Evolutionary conservation across 2,888 invertebrate genomes (phyloP).

Genomic region (Onchidella celtica): DNA sequence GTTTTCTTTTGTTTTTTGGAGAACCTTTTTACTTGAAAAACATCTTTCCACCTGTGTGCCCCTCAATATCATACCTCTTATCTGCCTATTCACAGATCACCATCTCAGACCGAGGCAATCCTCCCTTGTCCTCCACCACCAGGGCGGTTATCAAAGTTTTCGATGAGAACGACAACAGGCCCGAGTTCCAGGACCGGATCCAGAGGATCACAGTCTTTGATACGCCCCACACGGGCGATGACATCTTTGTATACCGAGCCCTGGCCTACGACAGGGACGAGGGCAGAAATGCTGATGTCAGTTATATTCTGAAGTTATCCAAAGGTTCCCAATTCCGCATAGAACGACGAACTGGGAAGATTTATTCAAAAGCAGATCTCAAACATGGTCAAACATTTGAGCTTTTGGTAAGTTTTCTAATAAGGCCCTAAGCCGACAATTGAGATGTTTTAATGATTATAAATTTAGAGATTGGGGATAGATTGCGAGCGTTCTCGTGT

Average conservation of each 20-base stretch:
- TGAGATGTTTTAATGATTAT: neutral
- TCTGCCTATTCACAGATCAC: too few species aligned
- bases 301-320: slow-evolving; percentile 84
- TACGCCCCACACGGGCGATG: slow-evolving; percentile 45
- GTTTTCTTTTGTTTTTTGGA: too few species aligned
- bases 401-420: slow-evolving; percentile 83
- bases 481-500: too few species aligned
- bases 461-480: neutral
- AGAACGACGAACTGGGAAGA: slow-evolving; percentile 89
- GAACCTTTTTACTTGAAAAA: too few species aligned
- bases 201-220: slow-evolving; percentile 59
- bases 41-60: too few species aligned
- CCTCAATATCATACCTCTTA: too few species aligned
- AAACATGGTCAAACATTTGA: slow-evolving; percentile 85
- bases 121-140: slow-evolving; percentile 87
- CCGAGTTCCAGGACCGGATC: slow-evolving; percentile 66
- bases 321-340: slow-evolving; percentile 86
- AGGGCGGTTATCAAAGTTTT: slow-evolving; percentile 81
- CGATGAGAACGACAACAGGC: slow-evolving; percentile 77
- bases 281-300: slow-evolving; percentile 83
- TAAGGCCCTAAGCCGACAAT: too few species aligned
- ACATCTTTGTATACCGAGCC: slow-evolving; percentile 61
- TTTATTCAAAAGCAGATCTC: slow-evolving; percentile 88
- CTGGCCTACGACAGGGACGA: slow-evolving; percentile 75
- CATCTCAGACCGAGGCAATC: slow-evolving; percentile 90